Base-by-base conservation (phyloP, 23 tunicate species). In the Trididemnum clinides region DNA sequence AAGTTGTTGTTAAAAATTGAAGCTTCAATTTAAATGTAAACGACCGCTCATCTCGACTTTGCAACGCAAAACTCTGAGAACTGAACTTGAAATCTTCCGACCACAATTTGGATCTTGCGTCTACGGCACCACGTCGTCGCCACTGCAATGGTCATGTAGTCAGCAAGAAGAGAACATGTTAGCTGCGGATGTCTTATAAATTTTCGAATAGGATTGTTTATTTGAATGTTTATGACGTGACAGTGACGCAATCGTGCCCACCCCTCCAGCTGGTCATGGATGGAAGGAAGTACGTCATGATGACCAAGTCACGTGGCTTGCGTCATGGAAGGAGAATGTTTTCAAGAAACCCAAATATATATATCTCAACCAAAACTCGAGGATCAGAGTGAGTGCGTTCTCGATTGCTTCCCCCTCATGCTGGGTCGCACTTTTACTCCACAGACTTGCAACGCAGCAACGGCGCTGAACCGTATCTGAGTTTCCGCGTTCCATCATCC, bases 281-380 rank as follows among this genome's bases (percentile, higher is more conserved):
- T 91, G 97, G 97, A 91, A 91, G 33, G 88, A 82, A 71, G 79
- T 91, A 2, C 64, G 86, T 5, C 88, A 88, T 50, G 85, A 91
- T 57, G 50, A 82, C 63, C 30, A 77, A 10, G 97, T 91, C 0
- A 82, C 85, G 18, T 91, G 97, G 97, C 88, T 91, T 44, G 97
- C 84, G 6, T 76, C 92, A 3, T 91, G 97, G 97, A 82, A 38
- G 0, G 97, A 91, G 31, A 88, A 74, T 65, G 76, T 91, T 0
- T 82, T 71, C 28, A 85, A 83, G 33, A 72, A 51, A 28, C 82
- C 80, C 33, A 90, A 90, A 38, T 90, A 90, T 34, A 80, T 90
- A 64, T 75, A 80, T 85, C 82, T 85, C 12, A 80, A 87, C 59
- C 88, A 85, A 0, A 80, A 58, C 34, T 86, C 90, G 6, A 50